These are phyloP conservation scores for Tapirus indicus DNA, from an alignment of 2,797 vertebrate species.

Conservation along the genomic window DNA sequence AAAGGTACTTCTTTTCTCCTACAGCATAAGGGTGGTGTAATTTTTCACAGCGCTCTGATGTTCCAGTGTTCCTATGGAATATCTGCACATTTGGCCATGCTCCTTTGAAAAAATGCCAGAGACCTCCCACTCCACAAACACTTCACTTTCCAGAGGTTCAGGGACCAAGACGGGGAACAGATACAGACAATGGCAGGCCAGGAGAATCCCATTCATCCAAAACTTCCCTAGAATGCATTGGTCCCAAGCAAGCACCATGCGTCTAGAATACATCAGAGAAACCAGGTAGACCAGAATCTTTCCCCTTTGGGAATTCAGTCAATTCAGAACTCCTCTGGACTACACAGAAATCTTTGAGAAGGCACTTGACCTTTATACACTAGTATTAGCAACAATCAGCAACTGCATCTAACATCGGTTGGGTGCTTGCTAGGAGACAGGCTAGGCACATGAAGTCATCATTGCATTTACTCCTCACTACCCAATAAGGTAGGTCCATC, in stretches of 20 bases:
- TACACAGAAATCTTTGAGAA: conserved; percentile 23
- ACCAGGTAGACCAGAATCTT: neutral
- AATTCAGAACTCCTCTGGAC: neutral
- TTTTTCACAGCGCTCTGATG: neutral
- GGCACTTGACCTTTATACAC: neutral
- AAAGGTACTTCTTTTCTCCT: neutral
- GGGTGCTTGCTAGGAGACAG: neutral
- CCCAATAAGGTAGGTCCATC: neutral
- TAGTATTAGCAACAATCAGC: neutral
- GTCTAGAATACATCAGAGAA: neutral
- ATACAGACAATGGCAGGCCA: neutral
- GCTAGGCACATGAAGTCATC: neutral
- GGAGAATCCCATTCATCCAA: neutral
- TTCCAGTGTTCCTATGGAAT: neutral
- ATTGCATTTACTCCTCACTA: neutral
- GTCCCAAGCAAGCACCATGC: neutral
- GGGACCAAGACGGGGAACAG: neutral
- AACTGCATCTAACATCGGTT: neutral
- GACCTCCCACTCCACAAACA: neutral
- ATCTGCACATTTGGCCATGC: neutral
- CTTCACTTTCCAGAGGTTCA: neutral
- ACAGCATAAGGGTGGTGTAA: neutral
- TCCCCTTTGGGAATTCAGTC: neutral
- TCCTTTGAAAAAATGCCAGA: neutral
- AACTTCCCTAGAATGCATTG: neutral